phyloP scores from a whole-genome alignment of 1,140 invertebrate species.

The Formica selysi region DNA sequence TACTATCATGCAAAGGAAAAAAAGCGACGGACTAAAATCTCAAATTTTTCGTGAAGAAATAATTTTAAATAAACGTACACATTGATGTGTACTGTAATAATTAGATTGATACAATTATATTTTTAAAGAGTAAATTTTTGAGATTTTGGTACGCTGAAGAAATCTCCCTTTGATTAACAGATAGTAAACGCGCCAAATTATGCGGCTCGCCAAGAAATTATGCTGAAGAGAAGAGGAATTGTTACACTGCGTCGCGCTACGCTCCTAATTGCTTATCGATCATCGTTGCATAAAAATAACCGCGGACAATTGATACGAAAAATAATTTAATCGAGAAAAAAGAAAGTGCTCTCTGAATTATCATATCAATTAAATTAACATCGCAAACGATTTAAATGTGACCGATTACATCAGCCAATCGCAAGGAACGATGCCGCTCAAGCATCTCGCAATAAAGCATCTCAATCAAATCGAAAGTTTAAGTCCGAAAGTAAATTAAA shows the following conservation, averaged over 20 bases:
- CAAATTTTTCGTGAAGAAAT: constrained; percentile 7
- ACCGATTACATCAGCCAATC: constrained; percentile 4
- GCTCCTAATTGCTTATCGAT: constrained; percentile 43
- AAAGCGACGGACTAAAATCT: constrained; percentile 14
- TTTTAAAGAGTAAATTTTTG: background rate
- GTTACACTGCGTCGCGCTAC: constrained; percentile 70
- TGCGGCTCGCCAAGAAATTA: background rate
- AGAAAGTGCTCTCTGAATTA: constrained; percentile 7
- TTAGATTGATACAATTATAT: background rate
- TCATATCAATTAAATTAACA: constrained; percentile 33
- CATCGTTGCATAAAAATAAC: constrained; percentile 6
- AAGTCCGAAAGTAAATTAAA: constrained; percentile 23
- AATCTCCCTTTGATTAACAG: constrained; percentile 40
- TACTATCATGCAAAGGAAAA: constrained; percentile 31
- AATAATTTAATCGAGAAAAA: background rate
- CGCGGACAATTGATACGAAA: constrained; percentile 13
- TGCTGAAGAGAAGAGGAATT: constrained; percentile 1
- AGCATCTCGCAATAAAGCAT: constrained; percentile 45
- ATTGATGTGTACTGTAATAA: background rate
- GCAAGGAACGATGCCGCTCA: constrained; percentile 17
- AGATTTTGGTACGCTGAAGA: constrained; percentile 15
- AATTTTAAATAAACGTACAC: background rate
- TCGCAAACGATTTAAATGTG: background rate
- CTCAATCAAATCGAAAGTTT: constrained; percentile 33
- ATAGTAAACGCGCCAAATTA: constrained; percentile 18